These are phyloP conservation scores for Alviniconcha strummeri DNA, from an alignment of 2,888 invertebrate genomes.

Conservation along the genomic window DNA sequence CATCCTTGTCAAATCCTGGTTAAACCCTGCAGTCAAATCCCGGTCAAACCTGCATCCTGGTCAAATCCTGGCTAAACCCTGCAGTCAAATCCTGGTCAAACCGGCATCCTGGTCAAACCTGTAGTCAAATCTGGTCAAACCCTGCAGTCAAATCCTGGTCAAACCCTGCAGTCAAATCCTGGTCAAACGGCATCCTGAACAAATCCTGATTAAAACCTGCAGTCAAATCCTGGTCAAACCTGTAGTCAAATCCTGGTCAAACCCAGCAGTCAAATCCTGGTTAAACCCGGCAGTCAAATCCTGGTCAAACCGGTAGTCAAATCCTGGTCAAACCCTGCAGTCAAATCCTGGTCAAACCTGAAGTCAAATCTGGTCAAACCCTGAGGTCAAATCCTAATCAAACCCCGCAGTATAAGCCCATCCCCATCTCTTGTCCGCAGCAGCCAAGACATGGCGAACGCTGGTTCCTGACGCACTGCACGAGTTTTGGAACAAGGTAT, in stretches of 20 bases:
- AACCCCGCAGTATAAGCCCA: too few relatives aligned
- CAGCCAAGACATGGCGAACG: conserved; percentile 20
- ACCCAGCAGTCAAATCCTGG: too few relatives aligned
- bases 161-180: too few relatives aligned
- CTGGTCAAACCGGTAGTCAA: conserved; percentile 48
- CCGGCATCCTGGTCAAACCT: too few relatives aligned
- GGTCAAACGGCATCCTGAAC: conserved; percentile 42
- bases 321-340: conserved; percentile 44
- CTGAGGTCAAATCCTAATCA: too few relatives aligned
- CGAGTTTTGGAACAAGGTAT: neutral
- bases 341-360: conserved; percentile 34
- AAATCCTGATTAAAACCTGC: neutral
- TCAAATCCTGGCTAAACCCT: too few relatives aligned
- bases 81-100: neutral
- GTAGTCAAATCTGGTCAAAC: too few relatives aligned
- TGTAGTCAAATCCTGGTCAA: too few relatives aligned
- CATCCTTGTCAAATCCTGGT: conserved; percentile 48
- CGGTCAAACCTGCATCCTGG: too few relatives aligned
- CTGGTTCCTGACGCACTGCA: conserved; percentile 8
- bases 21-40: conserved; percentile 35
- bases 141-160: too few relatives aligned
- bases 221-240: too few relatives aligned
- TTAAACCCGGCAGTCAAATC: too few relatives aligned
- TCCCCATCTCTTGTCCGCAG: neutral
- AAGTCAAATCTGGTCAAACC: conserved; percentile 35